Evolutionary conservation across 2,888 invertebrate genomes (phyloP).

Genomic region (Mongoloraphidia duomilia): DNA sequence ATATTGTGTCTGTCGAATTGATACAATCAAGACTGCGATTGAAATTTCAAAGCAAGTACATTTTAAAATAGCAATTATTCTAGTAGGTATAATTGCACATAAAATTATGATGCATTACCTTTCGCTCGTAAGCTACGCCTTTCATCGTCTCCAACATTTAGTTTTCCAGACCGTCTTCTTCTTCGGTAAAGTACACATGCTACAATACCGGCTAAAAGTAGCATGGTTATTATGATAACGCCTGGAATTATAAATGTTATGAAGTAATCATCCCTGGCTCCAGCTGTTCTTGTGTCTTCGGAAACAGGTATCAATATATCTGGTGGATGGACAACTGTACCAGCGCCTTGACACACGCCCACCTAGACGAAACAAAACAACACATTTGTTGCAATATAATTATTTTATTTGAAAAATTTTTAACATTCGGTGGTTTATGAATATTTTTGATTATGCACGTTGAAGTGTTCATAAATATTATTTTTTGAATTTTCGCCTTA

Average conservation of each 20-base stretch:
- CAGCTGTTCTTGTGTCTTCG: constrained; percentile 18
- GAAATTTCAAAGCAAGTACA: neutral
- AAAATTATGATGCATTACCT: constrained; percentile 24
- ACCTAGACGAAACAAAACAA: constrained; percentile 16
- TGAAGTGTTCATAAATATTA: too few relatives aligned
- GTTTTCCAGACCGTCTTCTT: constrained; percentile 69
- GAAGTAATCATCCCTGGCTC: constrained; percentile 47
- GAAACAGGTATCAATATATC: constrained; percentile 18
- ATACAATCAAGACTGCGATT: neutral
- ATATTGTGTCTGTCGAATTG: too few relatives aligned
- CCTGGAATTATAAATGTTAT: constrained; percentile 82
- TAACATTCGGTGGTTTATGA: too few relatives aligned
- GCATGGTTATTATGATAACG: constrained; percentile 74
- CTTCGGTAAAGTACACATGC: constrained; percentile 79
- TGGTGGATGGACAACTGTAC: constrained; percentile 23
- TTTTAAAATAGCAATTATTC: too few relatives aligned
- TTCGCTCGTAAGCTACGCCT: constrained; percentile 71
- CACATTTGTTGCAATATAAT: too few relatives aligned
- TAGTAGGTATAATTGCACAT: neutral
- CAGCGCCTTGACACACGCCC: constrained; percentile 38
- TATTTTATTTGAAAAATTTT: too few relatives aligned
- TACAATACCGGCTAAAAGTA: constrained; percentile 71
- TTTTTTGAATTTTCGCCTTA: too few relatives aligned
- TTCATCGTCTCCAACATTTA: constrained; percentile 70
- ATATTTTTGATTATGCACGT: too few relatives aligned